These are phyloP conservation scores for Sphyrna mokarran DNA, from an alignment of 2,113 vertebrate genomes.

Conservation along the genomic window DNA sequence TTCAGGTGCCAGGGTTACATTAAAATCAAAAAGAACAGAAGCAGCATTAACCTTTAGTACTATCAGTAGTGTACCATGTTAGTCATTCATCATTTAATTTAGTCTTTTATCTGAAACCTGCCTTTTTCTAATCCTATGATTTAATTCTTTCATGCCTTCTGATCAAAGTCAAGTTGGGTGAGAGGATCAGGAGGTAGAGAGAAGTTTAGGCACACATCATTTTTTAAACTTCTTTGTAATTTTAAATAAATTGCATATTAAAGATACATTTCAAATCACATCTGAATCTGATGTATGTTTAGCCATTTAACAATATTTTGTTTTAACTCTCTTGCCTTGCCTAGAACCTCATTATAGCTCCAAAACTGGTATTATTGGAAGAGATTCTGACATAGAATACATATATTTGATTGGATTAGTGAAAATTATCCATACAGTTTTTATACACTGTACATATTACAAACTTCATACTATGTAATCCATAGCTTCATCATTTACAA, in stretches of 20 bases:
- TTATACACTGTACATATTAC: not conserved
- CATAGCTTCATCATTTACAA: not conserved
- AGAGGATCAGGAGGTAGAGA: not conserved
- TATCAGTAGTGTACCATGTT: not conserved
- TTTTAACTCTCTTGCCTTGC: not conserved
- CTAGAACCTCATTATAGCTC: not conserved
- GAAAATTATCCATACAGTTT: not conserved
- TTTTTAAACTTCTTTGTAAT: not conserved
- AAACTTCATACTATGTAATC: not conserved
- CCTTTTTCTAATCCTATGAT: not conserved
- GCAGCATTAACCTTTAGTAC: not conserved
- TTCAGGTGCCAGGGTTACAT: not conserved
- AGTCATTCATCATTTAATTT: not conserved
- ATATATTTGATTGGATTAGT: not conserved
- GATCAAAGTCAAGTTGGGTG: not conserved
- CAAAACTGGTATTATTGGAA: not conserved
- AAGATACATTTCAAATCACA: not conserved
- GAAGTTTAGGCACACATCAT: not conserved
- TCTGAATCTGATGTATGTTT: not conserved
- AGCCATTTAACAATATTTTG: not conserved
- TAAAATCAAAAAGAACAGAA: not conserved
- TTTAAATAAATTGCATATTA: not conserved
- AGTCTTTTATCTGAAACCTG: not conserved
- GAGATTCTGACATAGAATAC: not conserved
- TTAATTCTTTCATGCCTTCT: not conserved